A percentile compares a stretch with the other conserved stretches of the same genome.
Conservation (phyloP, 2,888 invertebrate species). For the Tridacna crocea region DNA sequence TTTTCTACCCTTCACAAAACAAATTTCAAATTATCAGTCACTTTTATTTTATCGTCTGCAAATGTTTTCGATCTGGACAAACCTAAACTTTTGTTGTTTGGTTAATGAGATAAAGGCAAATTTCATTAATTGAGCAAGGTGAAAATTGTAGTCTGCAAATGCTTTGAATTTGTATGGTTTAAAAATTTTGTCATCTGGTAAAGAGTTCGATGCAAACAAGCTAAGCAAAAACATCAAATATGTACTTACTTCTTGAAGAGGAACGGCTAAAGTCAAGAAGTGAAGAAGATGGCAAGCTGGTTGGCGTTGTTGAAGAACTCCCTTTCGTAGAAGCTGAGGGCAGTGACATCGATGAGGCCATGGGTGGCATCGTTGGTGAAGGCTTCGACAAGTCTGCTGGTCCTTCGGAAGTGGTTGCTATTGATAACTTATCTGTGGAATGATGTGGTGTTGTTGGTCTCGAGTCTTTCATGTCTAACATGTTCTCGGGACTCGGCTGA, state of each 20-base stretch:
- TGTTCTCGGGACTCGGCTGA: not conserved
- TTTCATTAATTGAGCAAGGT: too few relatives aligned
- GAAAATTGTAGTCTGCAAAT: too few relatives aligned
- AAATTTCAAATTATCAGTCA: too few relatives aligned
- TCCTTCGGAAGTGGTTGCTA: constrained; percentile 8
- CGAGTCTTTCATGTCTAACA: constrained; percentile 18
- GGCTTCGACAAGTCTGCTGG: constrained; percentile 9
- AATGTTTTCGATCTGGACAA: too few relatives aligned
- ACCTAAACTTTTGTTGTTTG: too few relatives aligned
- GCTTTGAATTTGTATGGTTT: too few relatives aligned
- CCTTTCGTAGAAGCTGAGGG: not conserved
- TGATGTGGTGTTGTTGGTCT: constrained; percentile 27
- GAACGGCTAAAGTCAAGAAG: constrained; percentile 52
- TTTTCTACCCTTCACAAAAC: too few relatives aligned
- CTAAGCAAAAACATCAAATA: not conserved
- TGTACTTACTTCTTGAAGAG: constrained; percentile 47
- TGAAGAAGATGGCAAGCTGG: constrained; percentile 17
- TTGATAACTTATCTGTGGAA: constrained; percentile 20
- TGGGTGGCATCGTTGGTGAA: constrained; percentile 9
- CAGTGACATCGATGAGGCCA: not conserved
- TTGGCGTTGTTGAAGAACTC: not conserved
- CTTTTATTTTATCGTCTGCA: too few relatives aligned
- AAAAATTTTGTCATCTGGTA: not conserved
- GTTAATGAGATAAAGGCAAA: too few relatives aligned
- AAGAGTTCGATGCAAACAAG: not conserved